Conservation (phyloP, 2,888 invertebrate genomes). For the Amphipyra berbera region DNA sequence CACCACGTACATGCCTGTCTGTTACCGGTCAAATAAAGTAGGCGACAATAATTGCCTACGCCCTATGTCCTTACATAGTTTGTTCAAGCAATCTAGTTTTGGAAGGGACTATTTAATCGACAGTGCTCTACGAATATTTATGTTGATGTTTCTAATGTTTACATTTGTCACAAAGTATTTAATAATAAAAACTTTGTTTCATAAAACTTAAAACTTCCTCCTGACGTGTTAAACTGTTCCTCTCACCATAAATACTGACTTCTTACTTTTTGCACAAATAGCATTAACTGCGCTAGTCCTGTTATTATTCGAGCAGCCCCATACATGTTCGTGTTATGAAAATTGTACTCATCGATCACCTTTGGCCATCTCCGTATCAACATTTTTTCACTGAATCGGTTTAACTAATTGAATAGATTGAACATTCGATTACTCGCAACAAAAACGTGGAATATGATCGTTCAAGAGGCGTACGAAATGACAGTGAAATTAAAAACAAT, state of each 20-base stretch:
- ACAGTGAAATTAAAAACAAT: constrained; percentile 59
- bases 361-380: constrained; percentile 11
- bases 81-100: too few species aligned
- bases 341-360: constrained; percentile 15
- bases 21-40: too few species aligned
- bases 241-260: constrained; percentile 5
- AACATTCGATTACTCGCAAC: constrained; percentile 39
- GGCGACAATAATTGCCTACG: too few species aligned
- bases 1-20: too few species aligned
- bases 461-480: constrained; percentile 39
- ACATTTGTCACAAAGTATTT: too few species aligned
- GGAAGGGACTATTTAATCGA: too few species aligned
- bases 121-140: not conserved
- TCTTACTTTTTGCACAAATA: constrained; percentile 4
- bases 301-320: not conserved
- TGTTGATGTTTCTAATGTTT: constrained; percentile 17
- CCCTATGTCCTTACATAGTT: too few species aligned
- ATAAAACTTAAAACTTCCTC: not conserved
- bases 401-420: constrained; percentile 58
- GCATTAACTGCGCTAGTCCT: constrained; percentile 7
- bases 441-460: constrained; percentile 46
- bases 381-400: constrained; percentile 43
- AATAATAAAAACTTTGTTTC: too few species aligned
- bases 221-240: constrained; percentile 3
- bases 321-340: constrained; percentile 11